Base-by-base conservation (phyloP, 2,113 vertebrate species). In the Ameiurus melas region DNA sequence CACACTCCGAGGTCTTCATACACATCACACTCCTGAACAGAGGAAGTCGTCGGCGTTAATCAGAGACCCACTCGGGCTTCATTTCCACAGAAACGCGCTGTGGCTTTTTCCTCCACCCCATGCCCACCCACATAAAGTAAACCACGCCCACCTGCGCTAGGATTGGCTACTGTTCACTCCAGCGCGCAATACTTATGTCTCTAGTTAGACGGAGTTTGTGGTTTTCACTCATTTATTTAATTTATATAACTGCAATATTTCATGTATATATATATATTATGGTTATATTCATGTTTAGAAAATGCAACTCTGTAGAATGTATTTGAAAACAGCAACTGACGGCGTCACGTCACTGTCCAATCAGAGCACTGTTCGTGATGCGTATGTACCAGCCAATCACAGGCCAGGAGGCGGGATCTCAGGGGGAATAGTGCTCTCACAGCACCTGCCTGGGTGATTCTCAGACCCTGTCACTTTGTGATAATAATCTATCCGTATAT, bases 1-100 rank as follows among this genome's bases (percentile, higher is more conserved):
- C 60, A 47, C 30, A 68, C 62, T 90, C 92, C 88, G 91, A 19
- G 4, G 2, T 58, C 79, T 81, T 12, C 3, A 80, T n/a, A 47
- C 73, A 22, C 2, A 43, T 13, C 57, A 27, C 80, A 62, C 80
- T 58, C 53, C 79, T 14, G 19, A 36, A 58, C 57, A 81, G 5
- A 58, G 78, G n/a, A 81, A 57, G 53, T 36, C 3, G 5, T n/a
- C n/a, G 53, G 78, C 0, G 57, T 62, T 82, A 14, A 58, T 60
- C 79, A 33, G 8, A 9, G 1, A 43, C 12, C 14, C 77, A 36
- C 53, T 2, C 53, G 10, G 4, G 9, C 55, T 82, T 43, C 47
- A 0, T 36, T 60, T 66, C 53, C 53, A 73, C 84, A 77, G 0
- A 77, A 43, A 75, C 70, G 33, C 57, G 3, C n/a, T 62, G 57